Conservation (phyloP, 2,888 invertebrate species). For the Zootermopsis nevadensis region DNA sequence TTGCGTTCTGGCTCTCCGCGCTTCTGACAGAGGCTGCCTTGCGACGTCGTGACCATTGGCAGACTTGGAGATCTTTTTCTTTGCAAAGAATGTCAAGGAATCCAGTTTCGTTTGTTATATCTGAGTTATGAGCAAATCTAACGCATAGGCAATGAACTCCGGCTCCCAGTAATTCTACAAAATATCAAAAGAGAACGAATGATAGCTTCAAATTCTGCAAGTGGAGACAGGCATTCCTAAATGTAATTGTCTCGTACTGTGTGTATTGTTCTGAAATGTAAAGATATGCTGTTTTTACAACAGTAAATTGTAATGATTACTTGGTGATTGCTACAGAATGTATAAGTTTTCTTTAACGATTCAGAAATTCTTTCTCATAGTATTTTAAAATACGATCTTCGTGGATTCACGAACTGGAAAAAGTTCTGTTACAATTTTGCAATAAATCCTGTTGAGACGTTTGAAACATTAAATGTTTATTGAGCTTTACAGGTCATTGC, state of each 20-base stretch:
- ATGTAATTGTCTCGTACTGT: not conserved
- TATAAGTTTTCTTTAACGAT: no score
- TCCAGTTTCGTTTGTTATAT: constrained; percentile 11
- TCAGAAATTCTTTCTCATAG: no score
- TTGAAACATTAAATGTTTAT: no score
- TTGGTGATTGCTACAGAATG: no score
- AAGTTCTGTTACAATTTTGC: no score
- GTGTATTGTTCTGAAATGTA: not conserved
- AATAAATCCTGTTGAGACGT: no score
- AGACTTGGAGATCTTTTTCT: not conserved
- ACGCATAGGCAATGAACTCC: not conserved
- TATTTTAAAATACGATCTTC: no score
- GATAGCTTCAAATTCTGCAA: not conserved
- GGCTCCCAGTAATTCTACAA: not conserved
- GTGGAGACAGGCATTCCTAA: not conserved
- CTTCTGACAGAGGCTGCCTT: not conserved
- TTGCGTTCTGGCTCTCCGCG: not conserved
- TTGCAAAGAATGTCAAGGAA: constrained; percentile 24
- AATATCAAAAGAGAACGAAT: not conserved
- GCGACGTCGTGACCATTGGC: no score
- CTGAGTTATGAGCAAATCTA: constrained; percentile 5
- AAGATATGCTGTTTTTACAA: no score
- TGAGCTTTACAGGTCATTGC: no score
- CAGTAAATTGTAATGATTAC: no score
- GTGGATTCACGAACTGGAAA: no score